A percentile compares a stretch with the other conserved stretches of the same genome.
These are phyloP conservation scores for Dermolepida albohirtum DNA, from an alignment of 2,888 invertebrate species.

Conservation along the genomic window DNA sequence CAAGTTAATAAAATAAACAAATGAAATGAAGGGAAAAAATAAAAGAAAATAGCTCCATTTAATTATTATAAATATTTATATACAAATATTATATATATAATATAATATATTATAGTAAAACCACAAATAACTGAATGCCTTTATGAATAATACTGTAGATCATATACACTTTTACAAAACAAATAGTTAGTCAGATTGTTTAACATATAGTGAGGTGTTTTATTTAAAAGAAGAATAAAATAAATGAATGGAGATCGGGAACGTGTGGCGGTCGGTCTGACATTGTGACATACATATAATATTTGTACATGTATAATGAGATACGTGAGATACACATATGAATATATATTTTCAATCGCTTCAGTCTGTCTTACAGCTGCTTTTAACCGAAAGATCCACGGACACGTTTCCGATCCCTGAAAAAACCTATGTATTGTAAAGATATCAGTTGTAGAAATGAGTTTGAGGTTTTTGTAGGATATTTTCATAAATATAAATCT, in stretches of 20 bases:
- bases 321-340: slow-evolving; percentile 44
- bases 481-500: slow-evolving; percentile 67
- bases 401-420: slow-evolving; percentile 57
- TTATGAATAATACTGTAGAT: slow-evolving; percentile 66
- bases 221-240: slow-evolving; percentile 51
- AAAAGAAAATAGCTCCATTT: slow-evolving; percentile 56
- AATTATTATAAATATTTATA: slow-evolving; percentile 62
- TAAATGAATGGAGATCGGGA: slow-evolving; percentile 6
- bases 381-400: slow-evolving; percentile 11
- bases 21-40: slow-evolving; percentile 44
- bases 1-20: slow-evolving; percentile 6
- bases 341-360: slow-evolving; percentile 49
- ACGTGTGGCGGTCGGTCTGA: slow-evolving; percentile 38
- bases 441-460: slow-evolving; percentile 64
- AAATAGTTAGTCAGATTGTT: slow-evolving; percentile 62
- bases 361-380: slow-evolving; percentile 31
- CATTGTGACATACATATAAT: slow-evolving; percentile 52
- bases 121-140: slow-evolving; percentile 67
- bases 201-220: slow-evolving; percentile 61
- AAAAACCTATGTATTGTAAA: slow-evolving; percentile 59
- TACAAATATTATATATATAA: slow-evolving; percentile 50
- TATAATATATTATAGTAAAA: slow-evolving; percentile 52
- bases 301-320: slow-evolving; percentile 28
- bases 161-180: slow-evolving; percentile 65
- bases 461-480: slow-evolving; percentile 66